These are phyloP conservation scores for Lepetodrilus schrolli DNA, from an alignment of 2,888 invertebrate genomes.

Conservation along the genomic window DNA sequence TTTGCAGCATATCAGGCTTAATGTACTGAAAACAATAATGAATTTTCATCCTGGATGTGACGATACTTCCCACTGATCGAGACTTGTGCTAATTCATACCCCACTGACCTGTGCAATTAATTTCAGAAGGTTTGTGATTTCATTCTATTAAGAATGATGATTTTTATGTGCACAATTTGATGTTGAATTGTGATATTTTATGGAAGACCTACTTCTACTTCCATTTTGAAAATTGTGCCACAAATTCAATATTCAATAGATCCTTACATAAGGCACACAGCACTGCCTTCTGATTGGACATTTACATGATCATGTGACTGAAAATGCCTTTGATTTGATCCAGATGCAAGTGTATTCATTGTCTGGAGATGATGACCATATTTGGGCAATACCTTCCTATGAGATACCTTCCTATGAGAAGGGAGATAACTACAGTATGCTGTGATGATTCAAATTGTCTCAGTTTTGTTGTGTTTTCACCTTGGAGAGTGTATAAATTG, in stretches of 20 bases:
- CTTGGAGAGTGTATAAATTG: no score
- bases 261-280: not conserved
- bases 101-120: not conserved
- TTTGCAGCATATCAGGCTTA: no score
- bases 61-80: no score
- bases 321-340: constrained; percentile 9
- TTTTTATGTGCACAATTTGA: not conserved
- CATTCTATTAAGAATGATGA: not conserved
- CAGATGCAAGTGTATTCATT: not conserved
- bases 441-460: not conserved
- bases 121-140: not conserved
- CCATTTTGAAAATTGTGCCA: not conserved
- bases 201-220: not conserved
- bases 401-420: not conserved
- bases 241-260: not conserved
- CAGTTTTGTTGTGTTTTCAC: no score
- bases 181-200: not conserved
- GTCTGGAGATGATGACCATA: not conserved
- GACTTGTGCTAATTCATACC: not conserved
- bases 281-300: not conserved
- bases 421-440: not conserved
- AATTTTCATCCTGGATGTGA: no score
- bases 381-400: constrained; percentile 4
- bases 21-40: no score
- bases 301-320: not conserved